A percentile compares a stretch with the other conserved stretches of the same genome.
Conservation (phyloP, 2,113 vertebrate species). For the Zeus faber region DNA sequence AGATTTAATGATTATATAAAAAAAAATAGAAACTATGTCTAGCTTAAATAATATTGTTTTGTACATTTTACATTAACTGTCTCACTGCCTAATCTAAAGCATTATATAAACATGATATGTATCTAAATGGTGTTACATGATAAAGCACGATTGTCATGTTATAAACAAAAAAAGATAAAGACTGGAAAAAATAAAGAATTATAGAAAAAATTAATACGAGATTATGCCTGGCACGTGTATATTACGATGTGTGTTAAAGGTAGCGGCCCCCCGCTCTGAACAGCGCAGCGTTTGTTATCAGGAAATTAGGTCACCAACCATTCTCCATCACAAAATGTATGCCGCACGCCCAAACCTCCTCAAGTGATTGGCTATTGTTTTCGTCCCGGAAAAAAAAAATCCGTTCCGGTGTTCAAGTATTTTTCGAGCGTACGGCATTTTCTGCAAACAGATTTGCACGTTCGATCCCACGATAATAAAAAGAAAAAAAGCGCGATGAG, state of each 20-base stretch:
- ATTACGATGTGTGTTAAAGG: slow-evolving; percentile 46
- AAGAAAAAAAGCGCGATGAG: slow-evolving; percentile 15
- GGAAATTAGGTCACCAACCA: slow-evolving; percentile 58
- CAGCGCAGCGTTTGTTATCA: slow-evolving; percentile 19
- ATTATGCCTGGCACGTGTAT: slow-evolving; percentile 55
- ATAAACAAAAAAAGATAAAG: slow-evolving; percentile 76
- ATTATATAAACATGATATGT: slow-evolving; percentile 97
- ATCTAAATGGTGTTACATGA: slow-evolving; percentile 96
- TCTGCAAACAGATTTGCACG: too few species aligned
- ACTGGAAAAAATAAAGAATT: slow-evolving; percentile 91
- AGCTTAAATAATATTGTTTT: slow-evolving; percentile 81
- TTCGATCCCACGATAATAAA: too few species aligned
- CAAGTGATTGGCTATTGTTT: slow-evolving; percentile 39
- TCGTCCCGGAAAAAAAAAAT: background rate
- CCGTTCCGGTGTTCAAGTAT: background rate
- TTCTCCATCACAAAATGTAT: slow-evolving; percentile 33
- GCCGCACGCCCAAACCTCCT: slow-evolving; percentile 30
- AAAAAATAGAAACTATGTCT: slow-evolving; percentile 80
- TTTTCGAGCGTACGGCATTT: background rate
- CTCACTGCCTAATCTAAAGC: slow-evolving; percentile 98
- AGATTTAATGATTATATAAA: slow-evolving; percentile 76
- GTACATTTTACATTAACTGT: slow-evolving; percentile 85
- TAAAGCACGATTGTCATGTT: slow-evolving; percentile 96
- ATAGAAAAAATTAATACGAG: slow-evolving; percentile 77
- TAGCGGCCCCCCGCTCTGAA: slow-evolving; percentile 23